Evolutionary conservation across 64 coral and sea anemone genomes (phyloP).

Genomic region (Trachythela sp.): DNA sequence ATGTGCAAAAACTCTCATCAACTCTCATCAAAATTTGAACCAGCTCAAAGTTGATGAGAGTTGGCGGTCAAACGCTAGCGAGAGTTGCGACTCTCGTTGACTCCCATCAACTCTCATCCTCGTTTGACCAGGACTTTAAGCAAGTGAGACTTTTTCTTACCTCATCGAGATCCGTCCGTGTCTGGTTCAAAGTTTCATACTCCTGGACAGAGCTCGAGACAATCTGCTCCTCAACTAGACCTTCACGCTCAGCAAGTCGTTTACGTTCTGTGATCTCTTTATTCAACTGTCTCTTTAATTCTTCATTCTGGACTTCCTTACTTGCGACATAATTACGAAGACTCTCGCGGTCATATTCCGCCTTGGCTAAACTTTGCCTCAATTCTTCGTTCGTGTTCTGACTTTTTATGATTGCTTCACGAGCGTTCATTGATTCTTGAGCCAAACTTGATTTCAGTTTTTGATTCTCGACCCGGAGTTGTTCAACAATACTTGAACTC

Average conservation of each 20-base stretch:
- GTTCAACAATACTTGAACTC: background rate
- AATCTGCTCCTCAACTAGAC: too few relatives aligned
- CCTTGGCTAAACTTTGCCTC: background rate
- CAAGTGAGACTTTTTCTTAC: background rate
- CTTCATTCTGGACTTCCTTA: slow-evolving; percentile 12
- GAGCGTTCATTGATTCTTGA: background rate
- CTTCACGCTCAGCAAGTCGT: background rate
- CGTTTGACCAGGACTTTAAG: too few relatives aligned
- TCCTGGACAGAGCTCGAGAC: background rate
- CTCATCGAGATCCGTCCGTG: background rate
- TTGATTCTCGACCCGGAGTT: background rate
- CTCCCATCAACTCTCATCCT: too few relatives aligned
- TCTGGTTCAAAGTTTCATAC: background rate
- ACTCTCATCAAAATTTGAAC: too few relatives aligned
- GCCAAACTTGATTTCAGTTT: background rate
- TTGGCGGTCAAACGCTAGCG: too few relatives aligned
- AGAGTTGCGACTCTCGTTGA: too few relatives aligned
- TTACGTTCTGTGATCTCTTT: background rate
- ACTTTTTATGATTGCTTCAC: background rate
- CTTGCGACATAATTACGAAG: slow-evolving; percentile 6
- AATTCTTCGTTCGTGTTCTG: background rate
- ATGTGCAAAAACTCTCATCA: too few relatives aligned
- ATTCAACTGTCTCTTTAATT: background rate
- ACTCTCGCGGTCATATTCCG: background rate
- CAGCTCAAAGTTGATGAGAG: too few relatives aligned